phyloP scores from a whole-genome alignment of 2,888 invertebrate genomes.

The Stenolophus ochropezus region DNA sequence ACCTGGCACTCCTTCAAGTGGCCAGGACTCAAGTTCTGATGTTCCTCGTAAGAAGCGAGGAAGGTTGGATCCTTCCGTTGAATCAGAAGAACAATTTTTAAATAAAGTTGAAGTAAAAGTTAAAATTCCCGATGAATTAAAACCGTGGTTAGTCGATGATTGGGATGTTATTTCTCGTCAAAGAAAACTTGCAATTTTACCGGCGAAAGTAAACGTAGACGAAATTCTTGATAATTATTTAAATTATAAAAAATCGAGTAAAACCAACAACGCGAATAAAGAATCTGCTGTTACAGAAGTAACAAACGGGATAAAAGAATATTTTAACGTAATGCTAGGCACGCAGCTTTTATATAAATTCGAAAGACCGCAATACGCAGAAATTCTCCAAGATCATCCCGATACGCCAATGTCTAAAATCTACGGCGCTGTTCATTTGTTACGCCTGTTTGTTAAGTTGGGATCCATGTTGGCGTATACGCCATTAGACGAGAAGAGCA shows the following conservation, averaged over 20 bases:
- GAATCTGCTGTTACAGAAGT: constrained; percentile 81
- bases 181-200: constrained; percentile 88
- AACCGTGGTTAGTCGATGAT: constrained; percentile 95
- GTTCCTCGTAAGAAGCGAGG: constrained; percentile 78
- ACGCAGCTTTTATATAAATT: constrained; percentile 95
- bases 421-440: constrained; percentile 93
- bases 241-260: constrained; percentile 85
- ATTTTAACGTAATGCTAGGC: constrained; percentile 94
- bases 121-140: constrained; percentile 93
- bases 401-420: constrained; percentile 87
- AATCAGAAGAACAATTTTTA: constrained; percentile 90
- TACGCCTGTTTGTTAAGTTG: constrained; percentile 92
- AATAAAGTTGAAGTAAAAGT: constrained; percentile 91
- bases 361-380: constrained; percentile 93
- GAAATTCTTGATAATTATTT: constrained; percentile 92
- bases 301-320: constrained; percentile 88
- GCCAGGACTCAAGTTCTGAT: constrained; percentile 73
- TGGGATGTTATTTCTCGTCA: constrained; percentile 94
- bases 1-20: constrained; percentile 71
- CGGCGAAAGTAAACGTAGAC: constrained; percentile 89
- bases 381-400: constrained; percentile 85
- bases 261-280: constrained; percentile 85
- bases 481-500: constrained; percentile 89
- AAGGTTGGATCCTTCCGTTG: constrained; percentile 84
- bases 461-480: constrained; percentile 94